phyloP scores from a whole-genome alignment of 2,888 invertebrate genomes.

The Nudaria mundana region DNA sequence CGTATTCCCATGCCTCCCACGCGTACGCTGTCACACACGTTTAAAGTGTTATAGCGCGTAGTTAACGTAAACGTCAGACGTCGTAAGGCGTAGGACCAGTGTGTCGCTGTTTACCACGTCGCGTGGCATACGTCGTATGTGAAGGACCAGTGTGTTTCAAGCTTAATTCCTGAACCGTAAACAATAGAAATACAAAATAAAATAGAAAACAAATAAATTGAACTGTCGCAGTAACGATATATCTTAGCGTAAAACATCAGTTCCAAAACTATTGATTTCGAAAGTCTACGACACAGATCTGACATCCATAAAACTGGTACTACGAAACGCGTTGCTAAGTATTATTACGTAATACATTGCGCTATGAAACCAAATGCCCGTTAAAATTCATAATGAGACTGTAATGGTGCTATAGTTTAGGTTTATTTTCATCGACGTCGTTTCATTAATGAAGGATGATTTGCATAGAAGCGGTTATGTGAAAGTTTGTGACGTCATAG shows the following conservation, averaged over 20 bases:
- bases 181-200: too few relatives aligned
- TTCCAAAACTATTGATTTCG: slow-evolving; percentile 33
- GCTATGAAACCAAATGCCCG: slow-evolving; percentile 19
- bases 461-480: slow-evolving; percentile 25
- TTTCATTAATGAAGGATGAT: slow-evolving; percentile 29
- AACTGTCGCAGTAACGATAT: too few relatives aligned
- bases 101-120: too few relatives aligned
- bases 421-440: slow-evolving; percentile 20
- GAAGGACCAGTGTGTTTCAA: too few relatives aligned
- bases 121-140: too few relatives aligned
- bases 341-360: slow-evolving; percentile 26
- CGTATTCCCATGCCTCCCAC: too few relatives aligned
- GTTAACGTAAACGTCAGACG: too few relatives aligned
- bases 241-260: slow-evolving; percentile 16
- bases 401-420: slow-evolving; percentile 17
- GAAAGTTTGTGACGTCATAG: slow-evolving; percentile 10
- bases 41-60: too few relatives aligned
- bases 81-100: too few relatives aligned
- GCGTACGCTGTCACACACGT: too few relatives aligned
- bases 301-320: slow-evolving; percentile 26
- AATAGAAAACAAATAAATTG: slow-evolving; percentile 2
- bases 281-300: slow-evolving; percentile 30
- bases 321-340: slow-evolving; percentile 17
- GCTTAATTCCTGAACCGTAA: too few relatives aligned
- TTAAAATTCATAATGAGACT: slow-evolving; percentile 24